A percentile compares a stretch with the other conserved stretches of the same genome.
Evolutionary conservation across 2,888 invertebrate genomes (phyloP).

Genomic region (Pterostichus niger): DNA sequence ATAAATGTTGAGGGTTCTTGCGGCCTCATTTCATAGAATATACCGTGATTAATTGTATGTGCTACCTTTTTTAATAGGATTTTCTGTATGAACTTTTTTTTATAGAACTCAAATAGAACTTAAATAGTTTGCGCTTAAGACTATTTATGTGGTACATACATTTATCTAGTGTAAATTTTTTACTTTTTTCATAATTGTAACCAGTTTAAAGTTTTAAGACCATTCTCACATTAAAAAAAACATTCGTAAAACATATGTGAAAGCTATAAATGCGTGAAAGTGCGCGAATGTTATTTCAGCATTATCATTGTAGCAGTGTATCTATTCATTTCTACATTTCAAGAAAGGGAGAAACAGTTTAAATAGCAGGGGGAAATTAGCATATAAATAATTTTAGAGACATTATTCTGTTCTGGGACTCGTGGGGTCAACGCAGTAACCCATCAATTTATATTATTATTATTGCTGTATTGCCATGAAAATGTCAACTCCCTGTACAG

Average conservation of each 20-base stretch:
- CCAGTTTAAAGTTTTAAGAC: constrained; percentile 7
- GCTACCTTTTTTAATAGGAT: no score
- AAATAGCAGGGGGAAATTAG: constrained; percentile 26
- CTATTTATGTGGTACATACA: not conserved
- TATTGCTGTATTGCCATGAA: constrained; percentile 40
- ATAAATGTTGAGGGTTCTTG: no score
- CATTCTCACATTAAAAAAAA: not conserved
- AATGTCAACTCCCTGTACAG: constrained; percentile 19
- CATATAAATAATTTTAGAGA: constrained; percentile 44
- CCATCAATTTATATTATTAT: constrained; percentile 44
- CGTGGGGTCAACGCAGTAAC: constrained; percentile 1
- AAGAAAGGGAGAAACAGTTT: constrained; percentile 14
- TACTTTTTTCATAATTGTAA: no score
- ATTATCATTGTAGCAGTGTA: not conserved
- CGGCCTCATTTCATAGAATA: no score
- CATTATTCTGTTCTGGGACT: constrained; percentile 45
- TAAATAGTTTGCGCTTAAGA: no score
- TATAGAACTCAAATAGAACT: no score
- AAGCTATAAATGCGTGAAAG: constrained; percentile 4
- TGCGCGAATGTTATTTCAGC: constrained; percentile 7
- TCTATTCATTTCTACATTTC: constrained; percentile 24
- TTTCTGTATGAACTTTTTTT: no score
- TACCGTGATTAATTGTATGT: no score
- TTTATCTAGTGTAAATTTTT: not conserved
- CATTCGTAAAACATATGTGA: not conserved